Base-by-base conservation (phyloP, 35 echinoderm and acorn worm genomes). In the Patiria miniata region DNA sequence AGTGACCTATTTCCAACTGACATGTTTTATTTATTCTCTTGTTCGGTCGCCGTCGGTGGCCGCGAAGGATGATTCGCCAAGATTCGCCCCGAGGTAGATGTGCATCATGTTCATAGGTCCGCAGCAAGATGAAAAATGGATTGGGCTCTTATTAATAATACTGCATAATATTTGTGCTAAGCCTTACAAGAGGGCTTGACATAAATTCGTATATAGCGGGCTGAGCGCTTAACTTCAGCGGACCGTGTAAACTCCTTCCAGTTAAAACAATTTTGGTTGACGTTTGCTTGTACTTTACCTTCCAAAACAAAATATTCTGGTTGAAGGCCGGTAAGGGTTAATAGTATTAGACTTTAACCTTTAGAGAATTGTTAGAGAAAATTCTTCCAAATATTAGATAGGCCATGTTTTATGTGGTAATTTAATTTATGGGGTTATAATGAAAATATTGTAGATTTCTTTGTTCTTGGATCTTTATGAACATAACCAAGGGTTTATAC, bases 81-180 rank as follows among this genome's bases (percentile, higher is more conserved):
- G 29, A 73, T 22, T 28, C 26, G 19, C 21, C 26, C 65, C 0
- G 29, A 12, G 42, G 42, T 47, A 12, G 42, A 47, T 47, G 42
- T 12, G 65, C 65, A 73, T 73, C 26, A 73, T 73, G 65, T 36
- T 26, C 65, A 30, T 1, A 1, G 61, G 58, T 15, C 18, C 5
- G 26, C 65, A 26, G 34, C 65, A 22, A 73, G 26, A 73, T 73
- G 65, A 26, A 73, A 73, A 73, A 73, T 34, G 26, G 65, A 73
- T 32, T 30, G 26, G 65, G 34, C 14, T 47, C 26, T 73, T 36
- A 73, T 73, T 73, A 73, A 73, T 73, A 73, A 73, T 73, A 32
- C 65, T 23, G 65, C 65, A 73, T 73, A 73, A 73, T 73, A 30
- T 73, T 73, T 73, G 65, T 73, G 65, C 29, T 73, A 73, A 73